Conservation (phyloP, 2,797 vertebrate species). For the Malurus leucopterus region DNA sequence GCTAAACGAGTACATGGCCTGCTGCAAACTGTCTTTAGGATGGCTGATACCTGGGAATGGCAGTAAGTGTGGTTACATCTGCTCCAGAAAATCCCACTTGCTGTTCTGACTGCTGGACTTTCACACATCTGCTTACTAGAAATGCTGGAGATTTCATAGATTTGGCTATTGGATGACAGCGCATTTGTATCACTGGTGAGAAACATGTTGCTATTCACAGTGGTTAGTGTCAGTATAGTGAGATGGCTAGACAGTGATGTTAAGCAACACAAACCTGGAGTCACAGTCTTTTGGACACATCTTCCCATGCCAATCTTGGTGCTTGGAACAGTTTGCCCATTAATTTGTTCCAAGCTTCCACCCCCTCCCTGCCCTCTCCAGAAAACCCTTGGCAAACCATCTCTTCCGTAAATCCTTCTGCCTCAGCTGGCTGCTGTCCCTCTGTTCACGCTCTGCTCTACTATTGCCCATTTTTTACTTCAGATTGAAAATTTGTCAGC, state of each 20-base stretch:
- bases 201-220: slow-evolving; percentile 8
- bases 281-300: not conserved
- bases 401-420: not conserved
- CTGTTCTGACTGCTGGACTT: not conserved
- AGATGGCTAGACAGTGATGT: slow-evolving; percentile 29
- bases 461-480: not conserved
- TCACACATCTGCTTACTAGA: not conserved
- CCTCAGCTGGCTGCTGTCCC: not conserved
- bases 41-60: not conserved
- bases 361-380: not conserved
- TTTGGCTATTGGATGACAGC: not conserved
- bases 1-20: not conserved
- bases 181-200: not conserved
- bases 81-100: not conserved
- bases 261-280: slow-evolving; percentile 27
- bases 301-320: not conserved
- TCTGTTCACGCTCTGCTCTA: not conserved
- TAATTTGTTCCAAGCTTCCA: slow-evolving; percentile 21
- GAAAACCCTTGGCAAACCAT: slow-evolving; percentile 23
- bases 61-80: not conserved
- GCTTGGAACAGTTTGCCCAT: slow-evolving; percentile 8
- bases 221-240: not conserved
- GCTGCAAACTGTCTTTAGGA: not conserved
- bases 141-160: not conserved
- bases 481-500: not conserved